A percentile compares a stretch with the other conserved stretches of the same genome.
Conservation (phyloP, 2,797 vertebrate genomes). For the Gadopsis bispinosus region DNA sequence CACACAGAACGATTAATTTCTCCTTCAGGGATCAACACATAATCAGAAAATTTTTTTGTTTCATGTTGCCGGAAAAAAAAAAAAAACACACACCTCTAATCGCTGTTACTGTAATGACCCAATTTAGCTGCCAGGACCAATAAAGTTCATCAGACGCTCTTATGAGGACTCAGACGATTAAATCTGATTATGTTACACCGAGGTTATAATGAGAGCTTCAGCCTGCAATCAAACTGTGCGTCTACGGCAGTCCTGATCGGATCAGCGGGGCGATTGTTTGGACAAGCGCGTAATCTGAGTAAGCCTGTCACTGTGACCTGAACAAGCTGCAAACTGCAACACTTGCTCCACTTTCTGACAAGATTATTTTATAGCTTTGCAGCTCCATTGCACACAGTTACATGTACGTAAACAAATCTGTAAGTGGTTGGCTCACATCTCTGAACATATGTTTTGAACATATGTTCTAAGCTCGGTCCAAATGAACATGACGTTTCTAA, state of each 20-base stretch:
- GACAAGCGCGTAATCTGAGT: conserved; percentile 30
- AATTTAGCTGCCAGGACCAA: conserved; percentile 52
- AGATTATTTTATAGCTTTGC: background rate
- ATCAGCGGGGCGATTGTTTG: conserved; percentile 42
- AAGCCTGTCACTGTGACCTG: conserved; percentile 26
- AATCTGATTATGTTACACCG: conserved; percentile 46
- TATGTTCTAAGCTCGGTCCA: conserved; percentile 29
- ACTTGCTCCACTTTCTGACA: background rate
- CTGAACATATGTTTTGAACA: conserved; percentile 25
- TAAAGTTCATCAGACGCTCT: conserved; percentile 40
- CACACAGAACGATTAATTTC: background rate
- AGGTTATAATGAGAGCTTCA: conserved; percentile 42
- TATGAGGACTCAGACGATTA: conserved; percentile 37
- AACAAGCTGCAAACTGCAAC: conserved; percentile 23
- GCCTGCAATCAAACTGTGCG: conserved; percentile 33
- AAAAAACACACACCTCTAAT: conserved; percentile 5
- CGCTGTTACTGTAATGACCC: conserved; percentile 33
- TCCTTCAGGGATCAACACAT: conserved; percentile 22
- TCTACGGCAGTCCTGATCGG: conserved; percentile 37
- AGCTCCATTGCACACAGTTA: background rate
- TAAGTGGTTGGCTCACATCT: background rate
- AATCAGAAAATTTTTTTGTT: conserved; percentile 8
- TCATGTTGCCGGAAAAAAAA: background rate
- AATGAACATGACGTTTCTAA: conserved; percentile 14
- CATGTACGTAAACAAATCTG: conserved; percentile 18